Conservation (phyloP, 1,140 invertebrate species). For the Drosophila murphyi region DNA sequence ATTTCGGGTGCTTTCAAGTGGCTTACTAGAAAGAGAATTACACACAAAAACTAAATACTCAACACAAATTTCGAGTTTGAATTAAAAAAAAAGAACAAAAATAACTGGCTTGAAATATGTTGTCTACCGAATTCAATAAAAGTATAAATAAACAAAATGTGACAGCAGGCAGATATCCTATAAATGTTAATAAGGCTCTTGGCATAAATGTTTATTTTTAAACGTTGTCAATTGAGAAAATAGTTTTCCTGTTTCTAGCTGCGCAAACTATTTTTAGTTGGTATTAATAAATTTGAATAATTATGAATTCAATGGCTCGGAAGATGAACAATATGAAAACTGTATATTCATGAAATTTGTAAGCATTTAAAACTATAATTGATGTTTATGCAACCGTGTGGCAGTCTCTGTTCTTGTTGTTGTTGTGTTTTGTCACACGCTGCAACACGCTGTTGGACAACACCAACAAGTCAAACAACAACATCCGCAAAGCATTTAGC, state of each 20-base stretch:
- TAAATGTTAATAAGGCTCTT: too few relatives aligned
- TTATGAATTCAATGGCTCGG: not conserved
- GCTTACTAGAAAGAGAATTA: not conserved
- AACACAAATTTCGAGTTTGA: not conserved
- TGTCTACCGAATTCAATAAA: not conserved
- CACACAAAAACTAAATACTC: not conserved
- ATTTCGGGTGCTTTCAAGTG: conserved; percentile 3
- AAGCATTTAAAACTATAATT: not conserved
- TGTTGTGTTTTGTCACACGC: conserved; percentile 42
- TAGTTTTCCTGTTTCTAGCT: not conserved
- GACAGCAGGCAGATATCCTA: too few relatives aligned
- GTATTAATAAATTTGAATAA: conserved; percentile 12
- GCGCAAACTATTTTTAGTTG: not conserved
- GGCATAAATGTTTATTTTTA: too few relatives aligned
- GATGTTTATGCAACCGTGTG: conserved; percentile 15
- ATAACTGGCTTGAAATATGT: not conserved
- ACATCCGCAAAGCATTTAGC: conserved; percentile 67
- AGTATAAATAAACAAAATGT: not conserved
- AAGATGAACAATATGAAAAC: conserved; percentile 20
- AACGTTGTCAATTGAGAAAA: too few relatives aligned
- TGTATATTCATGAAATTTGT: not conserved
- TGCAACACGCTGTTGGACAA: not conserved
- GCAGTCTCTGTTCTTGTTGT: conserved; percentile 18
- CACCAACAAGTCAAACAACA: conserved; percentile 28
- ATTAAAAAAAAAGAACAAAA: not conserved